Evolutionary conservation across 2,888 invertebrate genomes (phyloP).

Genomic region (Leuctra nigra): DNA sequence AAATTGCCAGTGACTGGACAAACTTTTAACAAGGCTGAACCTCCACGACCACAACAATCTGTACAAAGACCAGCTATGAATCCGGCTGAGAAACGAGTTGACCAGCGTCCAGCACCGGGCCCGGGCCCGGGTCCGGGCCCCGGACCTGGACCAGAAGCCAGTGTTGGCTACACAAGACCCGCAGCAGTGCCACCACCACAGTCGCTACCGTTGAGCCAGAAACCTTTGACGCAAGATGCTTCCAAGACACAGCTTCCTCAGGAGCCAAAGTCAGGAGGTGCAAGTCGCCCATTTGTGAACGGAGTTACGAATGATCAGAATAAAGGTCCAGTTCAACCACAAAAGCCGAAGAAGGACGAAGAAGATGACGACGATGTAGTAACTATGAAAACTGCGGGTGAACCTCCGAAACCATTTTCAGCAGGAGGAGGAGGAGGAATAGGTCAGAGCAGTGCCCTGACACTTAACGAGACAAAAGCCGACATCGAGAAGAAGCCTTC

Average conservation of each 20-base stretch:
- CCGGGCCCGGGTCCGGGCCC: neutral
- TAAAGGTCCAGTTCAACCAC: too few species aligned
- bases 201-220: neutral
- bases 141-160: neutral
- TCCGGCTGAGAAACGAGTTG: neutral
- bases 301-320: neutral
- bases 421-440: neutral
- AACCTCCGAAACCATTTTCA: neutral
- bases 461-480: neutral
- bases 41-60: neutral
- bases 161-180: neutral
- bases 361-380: conserved; percentile 14
- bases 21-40: neutral
- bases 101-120: neutral
- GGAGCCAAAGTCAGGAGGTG: neutral
- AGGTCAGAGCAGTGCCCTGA: neutral
- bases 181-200: neutral
- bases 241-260: neutral
- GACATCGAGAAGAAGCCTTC: neutral
- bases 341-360: neutral
- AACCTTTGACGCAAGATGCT: neutral
- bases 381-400: neutral
- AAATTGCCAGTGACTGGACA: neutral
- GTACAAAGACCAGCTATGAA: neutral
- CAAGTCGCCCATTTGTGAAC: neutral